These are phyloP conservation scores for Drosophila pseudoobscura DNA, from an alignment of 1,140 invertebrate species.

Conservation along the genomic window DNA sequence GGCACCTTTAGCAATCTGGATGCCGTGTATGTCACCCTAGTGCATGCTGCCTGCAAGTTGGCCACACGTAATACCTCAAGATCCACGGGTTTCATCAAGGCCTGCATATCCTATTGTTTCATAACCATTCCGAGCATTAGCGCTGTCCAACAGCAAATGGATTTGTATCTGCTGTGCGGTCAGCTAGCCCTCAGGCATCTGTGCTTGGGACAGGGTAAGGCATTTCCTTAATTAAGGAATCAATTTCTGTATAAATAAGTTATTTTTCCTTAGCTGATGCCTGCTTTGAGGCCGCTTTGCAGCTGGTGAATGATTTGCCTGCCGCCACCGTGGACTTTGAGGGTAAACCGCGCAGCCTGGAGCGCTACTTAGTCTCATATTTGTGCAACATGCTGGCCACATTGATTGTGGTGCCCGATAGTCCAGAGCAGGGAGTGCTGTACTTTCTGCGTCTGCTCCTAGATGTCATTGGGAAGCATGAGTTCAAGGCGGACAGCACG, in stretches of 20 bases:
- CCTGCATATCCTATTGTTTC: constrained; percentile 97
- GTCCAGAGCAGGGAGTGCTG: constrained; percentile 92
- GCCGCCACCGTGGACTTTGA: constrained; percentile 90
- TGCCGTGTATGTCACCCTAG: constrained; percentile 91
- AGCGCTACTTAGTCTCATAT: constrained; percentile 89
- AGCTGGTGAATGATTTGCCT: constrained; percentile 91
- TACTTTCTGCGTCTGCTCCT: constrained; percentile 90
- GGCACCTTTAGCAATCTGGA: constrained; percentile 95
- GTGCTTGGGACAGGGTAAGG: constrained; percentile 90
- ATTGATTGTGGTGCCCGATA: constrained; percentile 94
- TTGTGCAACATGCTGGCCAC: constrained; percentile 92
- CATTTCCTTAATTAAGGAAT: not conserved
- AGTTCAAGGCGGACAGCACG: constrained; percentile 86
- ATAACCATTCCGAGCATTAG: constrained; percentile 97
- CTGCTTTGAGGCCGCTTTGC: constrained; percentile 94
- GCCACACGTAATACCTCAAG: constrained; percentile 89
- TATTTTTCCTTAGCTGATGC: constrained; percentile 90
- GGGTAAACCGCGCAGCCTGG: constrained; percentile 88
- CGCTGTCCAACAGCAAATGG: constrained; percentile 89
- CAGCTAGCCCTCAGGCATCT: constrained; percentile 95
- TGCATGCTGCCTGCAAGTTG: constrained; percentile 93
- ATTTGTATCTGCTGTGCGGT: constrained; percentile 93
- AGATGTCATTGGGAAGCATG: constrained; percentile 89
- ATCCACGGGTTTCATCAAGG: constrained; percentile 90
- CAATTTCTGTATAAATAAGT: constrained; percentile 9